A percentile compares a stretch with the other conserved stretches of the same genome.
Conservation (phyloP, 1,140 invertebrate genomes). For the Drosophila nasuta region DNA sequence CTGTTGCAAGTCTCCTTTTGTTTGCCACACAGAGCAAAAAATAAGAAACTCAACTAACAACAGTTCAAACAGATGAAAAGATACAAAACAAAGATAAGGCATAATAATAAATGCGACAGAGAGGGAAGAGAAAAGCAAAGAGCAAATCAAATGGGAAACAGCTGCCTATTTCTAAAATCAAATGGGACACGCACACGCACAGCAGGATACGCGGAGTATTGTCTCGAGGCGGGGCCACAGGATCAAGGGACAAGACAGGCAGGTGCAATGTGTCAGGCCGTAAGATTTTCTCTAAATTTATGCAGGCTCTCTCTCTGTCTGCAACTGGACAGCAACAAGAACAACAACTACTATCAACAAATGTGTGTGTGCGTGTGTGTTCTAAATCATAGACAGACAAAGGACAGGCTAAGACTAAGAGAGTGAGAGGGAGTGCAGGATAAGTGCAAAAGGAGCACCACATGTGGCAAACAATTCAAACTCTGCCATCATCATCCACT, state of each 20-base stretch:
- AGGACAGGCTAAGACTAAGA: neutral
- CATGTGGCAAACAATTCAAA: constrained; percentile 23
- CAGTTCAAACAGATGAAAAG: constrained; percentile 22
- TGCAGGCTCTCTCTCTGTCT: constrained; percentile 41
- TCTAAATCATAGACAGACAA: constrained; percentile 39
- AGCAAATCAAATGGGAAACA: constrained; percentile 55
- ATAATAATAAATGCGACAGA: constrained; percentile 5
- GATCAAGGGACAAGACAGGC: constrained; percentile 36
- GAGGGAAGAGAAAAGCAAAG: constrained; percentile 19
- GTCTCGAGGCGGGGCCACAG: constrained; percentile 2
- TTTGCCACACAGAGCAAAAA: constrained; percentile 4
- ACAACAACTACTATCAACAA: constrained; percentile 15
- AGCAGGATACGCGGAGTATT: constrained; percentile 14
- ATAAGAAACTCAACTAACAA: constrained; percentile 8
- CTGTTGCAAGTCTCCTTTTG: constrained; percentile 32
- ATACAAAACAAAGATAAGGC: constrained; percentile 19
- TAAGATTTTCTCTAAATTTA: constrained; percentile 40
- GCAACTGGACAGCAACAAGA: constrained; percentile 23
- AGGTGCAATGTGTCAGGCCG: constrained; percentile 49
- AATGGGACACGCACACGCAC: constrained; percentile 49
- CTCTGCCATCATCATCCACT: constrained; percentile 7
- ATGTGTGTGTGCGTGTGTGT: constrained; percentile 14
- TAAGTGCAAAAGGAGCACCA: constrained; percentile 34
- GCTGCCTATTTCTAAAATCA: constrained; percentile 55
- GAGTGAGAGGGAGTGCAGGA: neutral